Percentiles rank a stretch among this genome's conserved stretches.
Evolutionary conservation across 1,140 invertebrate species (phyloP).

Genomic region (Mercenaria mercenaria): DNA sequence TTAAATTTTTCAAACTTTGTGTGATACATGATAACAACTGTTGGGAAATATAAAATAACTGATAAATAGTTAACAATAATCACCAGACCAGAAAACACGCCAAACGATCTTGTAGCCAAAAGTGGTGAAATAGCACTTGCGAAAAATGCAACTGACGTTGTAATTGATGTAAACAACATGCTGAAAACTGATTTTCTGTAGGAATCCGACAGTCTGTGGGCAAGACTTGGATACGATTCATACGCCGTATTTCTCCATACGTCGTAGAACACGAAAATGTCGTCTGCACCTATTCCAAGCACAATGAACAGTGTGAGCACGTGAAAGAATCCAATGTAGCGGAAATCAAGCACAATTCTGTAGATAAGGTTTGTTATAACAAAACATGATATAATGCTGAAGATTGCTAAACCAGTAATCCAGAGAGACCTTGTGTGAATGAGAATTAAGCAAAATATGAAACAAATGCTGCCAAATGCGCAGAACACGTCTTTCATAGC

Average conservation of each 20-base stretch:
- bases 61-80: constrained; percentile 81
- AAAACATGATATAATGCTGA: constrained; percentile 75
- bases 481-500: constrained; percentile 72
- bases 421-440: constrained; percentile 75
- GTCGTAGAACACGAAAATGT: constrained; percentile 80
- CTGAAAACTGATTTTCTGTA: constrained; percentile 74
- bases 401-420: constrained; percentile 69
- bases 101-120: constrained; percentile 76
- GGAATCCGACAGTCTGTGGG: constrained; percentile 71
- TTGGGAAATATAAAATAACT: constrained; percentile 79
- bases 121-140: constrained; percentile 76
- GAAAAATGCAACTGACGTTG: constrained; percentile 80
- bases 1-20: constrained; percentile 66
- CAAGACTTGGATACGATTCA: constrained; percentile 67
- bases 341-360: constrained; percentile 71
- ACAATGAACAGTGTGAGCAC: constrained; percentile 79
- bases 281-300: constrained; percentile 79
- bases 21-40: constrained; percentile 78
- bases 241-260: constrained; percentile 74
- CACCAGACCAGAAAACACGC: constrained; percentile 78
- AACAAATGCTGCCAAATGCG: constrained; percentile 74
- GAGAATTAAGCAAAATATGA: constrained; percentile 76
- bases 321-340: constrained; percentile 80
- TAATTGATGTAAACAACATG: constrained; percentile 79
- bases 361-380: constrained; percentile 76